Conservation (phyloP, 2,888 invertebrate genomes). For the Harpalus rufipes region DNA sequence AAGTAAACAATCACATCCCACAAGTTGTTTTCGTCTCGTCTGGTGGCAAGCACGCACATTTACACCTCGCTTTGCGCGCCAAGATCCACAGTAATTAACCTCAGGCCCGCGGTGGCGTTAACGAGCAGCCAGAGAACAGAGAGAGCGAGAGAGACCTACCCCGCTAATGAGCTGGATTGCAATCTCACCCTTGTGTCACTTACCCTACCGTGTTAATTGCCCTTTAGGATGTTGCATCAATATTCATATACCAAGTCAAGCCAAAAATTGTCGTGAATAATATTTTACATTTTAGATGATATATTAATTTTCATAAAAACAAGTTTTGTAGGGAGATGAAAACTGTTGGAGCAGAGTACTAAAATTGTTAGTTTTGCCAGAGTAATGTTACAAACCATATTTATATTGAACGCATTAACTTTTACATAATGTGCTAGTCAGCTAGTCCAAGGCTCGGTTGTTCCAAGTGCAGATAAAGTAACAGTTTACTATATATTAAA, state of each 20-base stretch:
- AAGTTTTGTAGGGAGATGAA: too few species aligned
- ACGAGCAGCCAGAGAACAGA: slow-evolving; percentile 57
- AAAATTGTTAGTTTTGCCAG: too few species aligned
- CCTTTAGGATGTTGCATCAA: slow-evolving; percentile 66
- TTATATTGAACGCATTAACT: too few species aligned
- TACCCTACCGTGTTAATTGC: slow-evolving; percentile 64
- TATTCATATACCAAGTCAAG: slow-evolving; percentile 62
- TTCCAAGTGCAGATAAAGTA: too few species aligned
- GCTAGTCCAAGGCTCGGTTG: too few species aligned
- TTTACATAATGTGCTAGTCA: too few species aligned
- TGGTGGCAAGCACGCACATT: slow-evolving; percentile 39
- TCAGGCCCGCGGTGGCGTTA: slow-evolving; percentile 64
- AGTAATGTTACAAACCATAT: too few species aligned
- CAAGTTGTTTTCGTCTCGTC: slow-evolving; percentile 19
- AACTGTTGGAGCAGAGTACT: too few species aligned
- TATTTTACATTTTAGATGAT: not conserved
- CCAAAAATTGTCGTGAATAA: not conserved
- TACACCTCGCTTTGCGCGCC: slow-evolving; percentile 48
- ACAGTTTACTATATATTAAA: too few species aligned
- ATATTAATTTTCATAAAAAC: not conserved
- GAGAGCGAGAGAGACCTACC: slow-evolving; percentile 20
- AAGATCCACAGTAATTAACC: slow-evolving; percentile 67
- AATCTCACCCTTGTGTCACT: slow-evolving; percentile 63
- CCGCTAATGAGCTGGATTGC: slow-evolving; percentile 65
- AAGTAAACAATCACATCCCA: slow-evolving; percentile 39